Base-by-base conservation (phyloP, 2,113 vertebrate genomes). In the Diadophis punctatus region DNA sequence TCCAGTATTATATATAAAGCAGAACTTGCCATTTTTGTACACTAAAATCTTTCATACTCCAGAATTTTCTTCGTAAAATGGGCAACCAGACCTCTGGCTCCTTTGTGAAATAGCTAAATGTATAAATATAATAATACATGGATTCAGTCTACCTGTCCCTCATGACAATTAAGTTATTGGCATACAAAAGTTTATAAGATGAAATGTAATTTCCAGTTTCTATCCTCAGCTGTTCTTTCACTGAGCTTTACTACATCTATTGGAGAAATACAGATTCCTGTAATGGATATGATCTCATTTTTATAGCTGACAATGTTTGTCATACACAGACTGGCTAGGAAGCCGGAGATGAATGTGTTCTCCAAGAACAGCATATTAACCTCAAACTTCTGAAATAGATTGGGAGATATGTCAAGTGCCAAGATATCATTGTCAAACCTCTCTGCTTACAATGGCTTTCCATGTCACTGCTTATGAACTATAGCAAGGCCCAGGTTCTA, bases 181-280 rank as follows among this genome's bases (percentile, higher is more conserved):
- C 23, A 88, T 46, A 11, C 56, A 20, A 55, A 74, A 88, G 68
- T 39, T 53, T 30, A 53, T 39, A 84, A 49, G 51, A 84, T 56
- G 51, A 56, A 56, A 92, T 84, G 84, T 92, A 89, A 92, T 92
- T 92, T 85, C 91, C 63, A 27, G 52, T 84, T 88, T 88, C 49
- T 48, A 18, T 34, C 60, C 34, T 84, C 87, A 49, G 52, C 87
- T 92, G 63, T 18, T 58, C 51, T 56, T 89, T 84, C 46, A 89
- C 52, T 84, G 55, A 89, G 84, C 52, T 56, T 89, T 46, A 85
- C 68, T 84, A 30, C 23, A 22, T 49, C 20, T 88, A 58, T 34
- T 85, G 52, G 52, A 49, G 52, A 88, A 85, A 84, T 30, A 53
- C 84, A 46, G 89, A 92, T 92, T 60, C 68, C 43, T 34, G 87